Conservation (phyloP, 1,140 invertebrate species). For the Drosophila leontia region DNA sequence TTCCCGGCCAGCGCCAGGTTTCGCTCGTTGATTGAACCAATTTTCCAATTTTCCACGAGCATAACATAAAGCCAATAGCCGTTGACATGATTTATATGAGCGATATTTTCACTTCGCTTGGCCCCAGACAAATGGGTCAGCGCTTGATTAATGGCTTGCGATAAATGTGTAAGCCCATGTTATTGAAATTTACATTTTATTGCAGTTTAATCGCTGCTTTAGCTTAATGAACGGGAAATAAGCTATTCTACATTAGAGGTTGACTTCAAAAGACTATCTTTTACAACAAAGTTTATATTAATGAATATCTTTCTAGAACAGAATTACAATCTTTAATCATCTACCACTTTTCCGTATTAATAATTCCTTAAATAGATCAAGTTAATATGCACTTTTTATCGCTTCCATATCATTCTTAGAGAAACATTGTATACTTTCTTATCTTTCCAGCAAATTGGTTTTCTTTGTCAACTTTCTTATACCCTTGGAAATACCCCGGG, state of each 20-base stretch:
- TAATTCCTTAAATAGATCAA: neutral
- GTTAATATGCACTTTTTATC: neutral
- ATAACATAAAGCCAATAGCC: conserved; percentile 23
- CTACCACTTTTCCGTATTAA: no score
- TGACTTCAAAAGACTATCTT: neutral
- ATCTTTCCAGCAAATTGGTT: neutral
- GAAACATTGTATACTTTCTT: neutral
- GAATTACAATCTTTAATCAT: no score
- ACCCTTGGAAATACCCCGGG: no score
- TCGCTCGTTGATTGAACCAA: conserved; percentile 37
- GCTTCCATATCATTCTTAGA: no score
- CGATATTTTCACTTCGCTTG: conserved; percentile 44
- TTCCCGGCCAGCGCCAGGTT: neutral
- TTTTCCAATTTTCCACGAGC: conserved; percentile 29
- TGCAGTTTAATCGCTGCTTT: neutral
- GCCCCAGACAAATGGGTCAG: conserved; percentile 51
- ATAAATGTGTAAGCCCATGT: conserved; percentile 18
- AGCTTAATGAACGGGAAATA: neutral
- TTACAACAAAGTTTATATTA: neutral
- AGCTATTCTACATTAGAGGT: neutral
- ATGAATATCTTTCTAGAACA: neutral
- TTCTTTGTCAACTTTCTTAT: neutral
- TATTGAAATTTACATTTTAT: conserved; percentile 17
- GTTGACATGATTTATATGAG: conserved; percentile 68
- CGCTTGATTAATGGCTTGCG: conserved; percentile 46